Evolutionary conservation across 1,140 invertebrate genomes (phyloP).

Genomic region (Spodoptera litura): DNA sequence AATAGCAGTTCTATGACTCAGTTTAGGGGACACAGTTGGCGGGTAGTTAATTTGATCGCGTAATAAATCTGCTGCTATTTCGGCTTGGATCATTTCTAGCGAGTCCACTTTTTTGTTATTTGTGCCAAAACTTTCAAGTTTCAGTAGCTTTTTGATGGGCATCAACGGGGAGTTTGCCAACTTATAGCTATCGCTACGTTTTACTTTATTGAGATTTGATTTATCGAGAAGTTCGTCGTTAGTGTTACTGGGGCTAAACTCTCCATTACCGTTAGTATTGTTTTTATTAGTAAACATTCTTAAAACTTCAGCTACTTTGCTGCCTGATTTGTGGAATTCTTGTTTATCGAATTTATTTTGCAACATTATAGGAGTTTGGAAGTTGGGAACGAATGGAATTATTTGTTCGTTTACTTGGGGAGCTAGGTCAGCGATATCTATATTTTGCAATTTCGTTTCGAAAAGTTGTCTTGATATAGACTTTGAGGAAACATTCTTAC

Average conservation of each 20-base stretch:
- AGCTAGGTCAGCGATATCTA: conserved; percentile 48
- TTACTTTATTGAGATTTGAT: conserved; percentile 86
- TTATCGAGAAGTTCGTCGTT: conserved; percentile 64
- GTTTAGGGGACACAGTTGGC: conserved; percentile 87
- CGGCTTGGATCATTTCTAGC: conserved; percentile 87
- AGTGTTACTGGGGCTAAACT: conserved; percentile 47
- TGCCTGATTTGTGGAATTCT: conserved; percentile 67
- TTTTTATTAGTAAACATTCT: conserved; percentile 82
- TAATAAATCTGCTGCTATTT: conserved; percentile 88
- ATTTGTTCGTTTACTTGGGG: conserved; percentile 64
- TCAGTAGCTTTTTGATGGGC: conserved; percentile 85
- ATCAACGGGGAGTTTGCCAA: conserved; percentile 91
- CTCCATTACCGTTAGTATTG: conserved; percentile 59
- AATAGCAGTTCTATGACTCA: conserved; percentile 66
- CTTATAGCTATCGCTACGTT: conserved; percentile 94
- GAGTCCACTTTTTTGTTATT: conserved; percentile 82
- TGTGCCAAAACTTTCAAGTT: conserved; percentile 79
- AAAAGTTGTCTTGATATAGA: conserved; percentile 58
- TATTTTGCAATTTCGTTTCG: conserved; percentile 56
- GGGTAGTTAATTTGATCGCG: conserved; percentile 90
- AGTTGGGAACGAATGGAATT: conserved; percentile 80
- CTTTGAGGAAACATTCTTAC: conserved; percentile 83
- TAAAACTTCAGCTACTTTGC: conserved; percentile 82
- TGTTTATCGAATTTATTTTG: conserved; percentile 69
- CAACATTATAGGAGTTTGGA: conserved; percentile 78